Percentiles rank a stretch among this genome's conserved stretches.
Conservation (phyloP, 2,888 invertebrate genomes). For the Pristionchus entomophagus region DNA sequence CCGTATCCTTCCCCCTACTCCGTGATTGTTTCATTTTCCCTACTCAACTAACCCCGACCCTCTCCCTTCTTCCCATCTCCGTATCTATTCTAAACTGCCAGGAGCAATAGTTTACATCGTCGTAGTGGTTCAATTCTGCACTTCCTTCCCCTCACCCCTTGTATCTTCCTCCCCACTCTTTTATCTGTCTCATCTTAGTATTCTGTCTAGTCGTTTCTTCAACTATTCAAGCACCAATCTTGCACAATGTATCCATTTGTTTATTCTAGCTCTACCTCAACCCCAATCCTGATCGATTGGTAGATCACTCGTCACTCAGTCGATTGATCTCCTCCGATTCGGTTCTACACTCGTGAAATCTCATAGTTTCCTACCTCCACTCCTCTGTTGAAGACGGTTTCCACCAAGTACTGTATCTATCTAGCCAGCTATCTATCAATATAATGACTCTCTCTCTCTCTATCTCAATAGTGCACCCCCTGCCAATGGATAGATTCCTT, state of each 20-base stretch:
- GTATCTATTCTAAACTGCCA: conserved; percentile 10
- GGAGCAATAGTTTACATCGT: conserved; percentile 41
- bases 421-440: not conserved
- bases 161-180: not conserved
- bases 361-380: conserved; percentile 31
- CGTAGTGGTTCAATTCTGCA: conserved; percentile 21
- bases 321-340: not conserved
- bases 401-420: conserved; percentile 2
- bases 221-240: conserved; percentile 1
- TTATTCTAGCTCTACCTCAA: conserved; percentile 4
- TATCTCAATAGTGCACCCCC: not conserved
- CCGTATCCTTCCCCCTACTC: not conserved
- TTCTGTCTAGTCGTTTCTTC: conserved; percentile 28
- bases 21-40: not conserved
- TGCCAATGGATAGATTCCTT: conserved; percentile 1
- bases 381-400: conserved; percentile 24
- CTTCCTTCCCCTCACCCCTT: not conserved
- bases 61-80: conserved; percentile 3
- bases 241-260: not conserved
- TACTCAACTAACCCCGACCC: not conserved
- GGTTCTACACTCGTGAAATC: conserved; percentile 28
- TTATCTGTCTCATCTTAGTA: conserved; percentile 32
- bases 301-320: not conserved
- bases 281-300: not conserved
- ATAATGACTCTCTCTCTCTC: conserved; percentile 9